These are phyloP conservation scores for Magallana nippona DNA, from an alignment of 2,888 invertebrate genomes.

Conservation along the genomic window DNA sequence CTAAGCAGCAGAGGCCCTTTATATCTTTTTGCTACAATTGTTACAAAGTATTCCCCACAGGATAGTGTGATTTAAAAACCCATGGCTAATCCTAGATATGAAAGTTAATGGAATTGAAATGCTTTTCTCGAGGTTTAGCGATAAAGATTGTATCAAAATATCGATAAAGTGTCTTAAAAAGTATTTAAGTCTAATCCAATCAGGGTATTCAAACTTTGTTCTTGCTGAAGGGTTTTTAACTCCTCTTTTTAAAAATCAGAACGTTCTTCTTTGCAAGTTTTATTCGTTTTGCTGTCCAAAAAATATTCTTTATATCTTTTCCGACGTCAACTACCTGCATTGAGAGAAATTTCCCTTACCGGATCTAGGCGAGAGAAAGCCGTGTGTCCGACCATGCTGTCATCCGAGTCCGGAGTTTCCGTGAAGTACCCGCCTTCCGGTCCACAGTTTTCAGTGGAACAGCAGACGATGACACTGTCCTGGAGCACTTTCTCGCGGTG, in stretches of 20 bases:
- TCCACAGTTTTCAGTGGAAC: conserved; percentile 14
- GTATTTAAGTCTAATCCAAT: conserved; percentile 13
- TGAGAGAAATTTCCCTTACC: conserved; percentile 43
- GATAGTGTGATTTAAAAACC: neutral
- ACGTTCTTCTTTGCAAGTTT: too few relatives aligned
- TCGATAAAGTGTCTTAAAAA: conserved; percentile 25
- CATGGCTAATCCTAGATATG: neutral
- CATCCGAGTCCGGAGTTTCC: conserved; percentile 8
- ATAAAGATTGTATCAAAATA: conserved; percentile 9
- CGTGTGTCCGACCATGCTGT: conserved; percentile 37
- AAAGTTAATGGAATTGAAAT: conserved; percentile 29
- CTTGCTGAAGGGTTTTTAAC: neutral
- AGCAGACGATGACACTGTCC: conserved; percentile 35
- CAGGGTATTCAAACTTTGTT: conserved; percentile 2
- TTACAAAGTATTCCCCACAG: neutral
- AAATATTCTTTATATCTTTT: too few relatives aligned
- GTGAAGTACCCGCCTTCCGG: conserved; percentile 23
- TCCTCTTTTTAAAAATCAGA: too few relatives aligned
- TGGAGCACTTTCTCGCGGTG: neutral
- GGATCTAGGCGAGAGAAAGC: conserved; percentile 50
- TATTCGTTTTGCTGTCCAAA: too few relatives aligned
- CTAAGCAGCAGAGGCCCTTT: neutral
- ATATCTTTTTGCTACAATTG: neutral
- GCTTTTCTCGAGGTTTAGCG: conserved; percentile 8
- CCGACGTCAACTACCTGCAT: conserved; percentile 2